Percentiles rank a stretch among this genome's conserved stretches.
Evolutionary conservation across 2,888 invertebrate species (phyloP).

Genomic region (Xylocampa areola): DNA sequence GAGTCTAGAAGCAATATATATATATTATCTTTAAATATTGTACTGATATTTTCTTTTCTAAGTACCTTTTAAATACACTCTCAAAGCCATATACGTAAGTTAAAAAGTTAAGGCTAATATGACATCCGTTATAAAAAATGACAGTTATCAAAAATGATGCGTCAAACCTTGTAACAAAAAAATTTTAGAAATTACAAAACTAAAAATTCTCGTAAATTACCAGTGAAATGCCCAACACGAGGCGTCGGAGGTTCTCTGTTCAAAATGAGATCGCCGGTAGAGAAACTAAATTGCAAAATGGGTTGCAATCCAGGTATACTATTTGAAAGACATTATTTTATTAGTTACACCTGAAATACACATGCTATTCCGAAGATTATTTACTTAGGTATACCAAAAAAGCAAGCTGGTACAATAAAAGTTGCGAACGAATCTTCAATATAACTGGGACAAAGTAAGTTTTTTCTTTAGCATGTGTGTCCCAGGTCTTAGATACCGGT

Average conservation of each 20-base stretch:
- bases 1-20: no score
- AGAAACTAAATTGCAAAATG: slow-evolving; percentile 68
- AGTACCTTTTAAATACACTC: background rate
- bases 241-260: slow-evolving; percentile 82
- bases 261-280: slow-evolving; percentile 71
- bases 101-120: slow-evolving; percentile 1
- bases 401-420: no score
- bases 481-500: background rate
- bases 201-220: slow-evolving; percentile 58
- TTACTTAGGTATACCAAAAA: no score
- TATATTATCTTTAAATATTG: no score
- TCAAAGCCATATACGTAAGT: background rate
- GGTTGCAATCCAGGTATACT: slow-evolving; percentile 71
- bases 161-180: slow-evolving; percentile 38
- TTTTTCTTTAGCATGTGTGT: no score
- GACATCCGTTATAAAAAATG: slow-evolving; percentile 7
- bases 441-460: no score
- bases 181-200: slow-evolving; percentile 42
- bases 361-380: no score
- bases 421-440: no score
- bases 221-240: slow-evolving; percentile 81
- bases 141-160: slow-evolving; percentile 52
- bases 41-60: no score
- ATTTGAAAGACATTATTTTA: background rate
- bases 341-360: no score